phyloP scores from a whole-genome alignment of 2,797 vertebrate species.

The Serranus cabrilla region DNA sequence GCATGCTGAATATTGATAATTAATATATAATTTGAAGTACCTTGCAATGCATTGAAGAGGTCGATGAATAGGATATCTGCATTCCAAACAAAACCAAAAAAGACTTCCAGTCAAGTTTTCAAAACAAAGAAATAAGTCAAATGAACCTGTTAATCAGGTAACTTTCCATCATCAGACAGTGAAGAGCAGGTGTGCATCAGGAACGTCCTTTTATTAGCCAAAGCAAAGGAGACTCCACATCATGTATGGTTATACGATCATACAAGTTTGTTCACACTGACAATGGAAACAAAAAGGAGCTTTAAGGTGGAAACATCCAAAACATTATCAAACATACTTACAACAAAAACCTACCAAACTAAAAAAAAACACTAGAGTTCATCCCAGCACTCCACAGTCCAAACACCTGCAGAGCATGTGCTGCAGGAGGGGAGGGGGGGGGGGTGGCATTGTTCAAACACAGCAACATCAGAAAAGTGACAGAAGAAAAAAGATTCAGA shows the following conservation, averaged over 20 bases:
- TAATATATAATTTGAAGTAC: too few species aligned
- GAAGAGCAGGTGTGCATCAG: conserved; percentile 74
- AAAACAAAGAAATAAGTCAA: conserved; percentile 7
- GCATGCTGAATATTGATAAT: neutral
- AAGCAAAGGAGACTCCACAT: conserved; percentile 89
- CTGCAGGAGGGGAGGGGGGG: conserved; percentile 3
- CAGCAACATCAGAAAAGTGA: conserved; percentile 64
- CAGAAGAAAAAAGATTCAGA: conserved; percentile 46
- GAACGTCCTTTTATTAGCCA: conserved; percentile 95
- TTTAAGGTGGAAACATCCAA: conserved; percentile 74
- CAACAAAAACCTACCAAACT: conserved; percentile 69
- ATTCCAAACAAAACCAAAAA: conserved; percentile 30
- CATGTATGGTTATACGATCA: conserved; percentile 77
- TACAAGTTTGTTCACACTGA: conserved; percentile 84
- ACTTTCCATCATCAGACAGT: conserved; percentile 54
- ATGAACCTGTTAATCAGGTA: conserved; percentile 15
- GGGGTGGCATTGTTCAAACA: conserved; percentile 56
- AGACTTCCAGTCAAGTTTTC: conserved; percentile 23
- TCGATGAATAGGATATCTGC: conserved; percentile 1
- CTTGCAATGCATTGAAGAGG: too few species aligned
- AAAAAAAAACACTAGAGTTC: conserved; percentile 65
- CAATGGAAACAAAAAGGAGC: conserved; percentile 67
- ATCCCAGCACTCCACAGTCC: conserved; percentile 61
- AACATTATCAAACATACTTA: conserved; percentile 70
- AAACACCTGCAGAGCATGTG: conserved; percentile 59